Conservation (phyloP, 2,113 vertebrate species). For the Hydropotes inermis region DNA sequence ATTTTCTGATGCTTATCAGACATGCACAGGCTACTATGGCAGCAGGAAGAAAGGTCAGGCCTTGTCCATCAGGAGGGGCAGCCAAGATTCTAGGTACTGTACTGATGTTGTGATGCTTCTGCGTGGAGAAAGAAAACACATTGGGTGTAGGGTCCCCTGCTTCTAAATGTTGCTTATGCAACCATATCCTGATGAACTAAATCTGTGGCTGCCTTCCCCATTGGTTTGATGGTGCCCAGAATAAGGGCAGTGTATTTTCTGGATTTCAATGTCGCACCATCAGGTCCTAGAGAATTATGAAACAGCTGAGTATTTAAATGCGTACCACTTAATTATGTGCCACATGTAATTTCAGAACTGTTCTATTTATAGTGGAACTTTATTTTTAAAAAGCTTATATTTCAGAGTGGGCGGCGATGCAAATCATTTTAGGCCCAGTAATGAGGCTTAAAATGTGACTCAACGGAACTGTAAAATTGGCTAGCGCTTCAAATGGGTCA, state of each 20-base stretch:
- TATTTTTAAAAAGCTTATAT: slow-evolving; percentile 66
- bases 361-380: slow-evolving; percentile 62
- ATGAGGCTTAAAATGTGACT: slow-evolving; percentile 46
- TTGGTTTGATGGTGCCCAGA: background rate
- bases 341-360: slow-evolving; percentile 59
- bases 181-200: background rate
- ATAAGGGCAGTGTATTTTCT: background rate
- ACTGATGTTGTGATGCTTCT: background rate
- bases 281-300: background rate
- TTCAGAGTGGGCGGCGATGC: slow-evolving; percentile 29
- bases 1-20: slow-evolving; percentile 11
- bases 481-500: background rate
- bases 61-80: background rate
- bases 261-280: background rate
- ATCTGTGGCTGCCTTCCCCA: background rate
- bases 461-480: slow-evolving; percentile 19
- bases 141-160: background rate
- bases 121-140: background rate
- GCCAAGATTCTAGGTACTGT: background rate
- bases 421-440: slow-evolving; percentile 44
- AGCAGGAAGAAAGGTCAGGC: background rate
- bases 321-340: slow-evolving; percentile 47
- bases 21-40: background rate
- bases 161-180: background rate
- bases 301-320: slow-evolving; percentile 36